phyloP scores from a whole-genome alignment of 2,888 invertebrate genomes.

The Metacarcinus magister region DNA sequence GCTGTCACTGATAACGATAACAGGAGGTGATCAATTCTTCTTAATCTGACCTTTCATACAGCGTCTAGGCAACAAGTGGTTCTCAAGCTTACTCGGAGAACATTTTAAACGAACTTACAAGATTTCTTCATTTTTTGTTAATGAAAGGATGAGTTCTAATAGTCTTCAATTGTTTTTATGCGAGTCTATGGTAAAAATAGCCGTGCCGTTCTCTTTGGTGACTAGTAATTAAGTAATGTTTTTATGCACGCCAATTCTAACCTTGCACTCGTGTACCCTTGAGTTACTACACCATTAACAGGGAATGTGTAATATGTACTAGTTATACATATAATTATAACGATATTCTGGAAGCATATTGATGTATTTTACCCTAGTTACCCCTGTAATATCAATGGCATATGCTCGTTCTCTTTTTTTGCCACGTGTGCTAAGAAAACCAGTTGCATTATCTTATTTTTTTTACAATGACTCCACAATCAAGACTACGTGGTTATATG shows the following conservation, averaged over 20 bases:
- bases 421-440: not conserved
- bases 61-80: slow-evolving; percentile 28
- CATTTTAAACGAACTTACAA: not conserved
- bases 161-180: not conserved
- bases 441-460: not conserved
- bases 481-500: not conserved
- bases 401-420: no score
- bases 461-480: not conserved
- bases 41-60: not conserved
- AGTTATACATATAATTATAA: not conserved
- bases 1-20: not conserved
- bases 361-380: not conserved
- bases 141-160: not conserved
- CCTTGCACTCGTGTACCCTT: not conserved
- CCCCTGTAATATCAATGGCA: no score
- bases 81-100: not conserved
- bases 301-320: not conserved
- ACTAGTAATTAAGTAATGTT: not conserved
- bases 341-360: not conserved
- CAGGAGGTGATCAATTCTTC: not conserved
- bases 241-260: not conserved
- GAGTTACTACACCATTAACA: not conserved
- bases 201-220: not conserved
- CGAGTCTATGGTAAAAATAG: not conserved
- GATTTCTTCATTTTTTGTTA: not conserved